phyloP scores from a whole-genome alignment of 2,888 invertebrate species.

The Anagyrus pseudococci region DNA sequence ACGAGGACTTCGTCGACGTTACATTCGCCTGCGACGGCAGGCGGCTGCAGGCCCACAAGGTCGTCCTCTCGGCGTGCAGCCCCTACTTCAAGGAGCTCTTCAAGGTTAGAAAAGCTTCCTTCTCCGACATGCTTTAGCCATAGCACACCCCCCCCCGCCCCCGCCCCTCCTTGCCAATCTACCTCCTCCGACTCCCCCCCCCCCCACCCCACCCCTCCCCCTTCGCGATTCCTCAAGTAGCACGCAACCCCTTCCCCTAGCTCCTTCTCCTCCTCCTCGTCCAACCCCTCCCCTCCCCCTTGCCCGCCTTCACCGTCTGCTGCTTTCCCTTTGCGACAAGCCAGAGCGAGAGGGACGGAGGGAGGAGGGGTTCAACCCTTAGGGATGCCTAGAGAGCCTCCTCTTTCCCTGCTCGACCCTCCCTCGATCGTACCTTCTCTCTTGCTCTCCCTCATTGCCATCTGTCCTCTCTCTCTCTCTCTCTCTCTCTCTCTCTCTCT shows the following conservation, averaged over 20 bases:
- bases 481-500: slow-evolving; percentile 20
- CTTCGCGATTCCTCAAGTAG: background rate
- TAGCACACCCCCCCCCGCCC: slow-evolving; percentile 25
- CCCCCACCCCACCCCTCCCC: background rate
- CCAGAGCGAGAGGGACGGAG: slow-evolving; percentile 18
- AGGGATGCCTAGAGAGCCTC: no score
- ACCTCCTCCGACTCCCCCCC: background rate
- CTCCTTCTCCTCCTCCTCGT: slow-evolving; percentile 9
- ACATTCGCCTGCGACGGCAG: slow-evolving; percentile 86
- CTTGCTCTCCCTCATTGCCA: background rate
- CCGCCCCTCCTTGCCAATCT: slow-evolving; percentile 1
- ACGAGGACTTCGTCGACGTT: slow-evolving; percentile 88
- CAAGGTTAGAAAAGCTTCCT: slow-evolving; percentile 71
- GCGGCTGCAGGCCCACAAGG: slow-evolving; percentile 84
- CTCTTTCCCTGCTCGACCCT: no score
- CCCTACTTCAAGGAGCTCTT: slow-evolving; percentile 87
- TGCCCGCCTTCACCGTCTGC: no score
- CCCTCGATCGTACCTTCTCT: no score
- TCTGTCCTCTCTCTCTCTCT: slow-evolving; percentile 6
- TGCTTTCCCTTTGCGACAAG: slow-evolving; percentile 8
- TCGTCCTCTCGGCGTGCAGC: slow-evolving; percentile 85
- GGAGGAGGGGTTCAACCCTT: background rate
- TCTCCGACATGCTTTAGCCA: slow-evolving; percentile 37
- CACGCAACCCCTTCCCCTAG: no score
- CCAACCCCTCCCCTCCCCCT: slow-evolving; percentile 10